phyloP scores from a whole-genome alignment of 2,888 invertebrate genomes.

The Marasmarcha lunaedactyla region DNA sequence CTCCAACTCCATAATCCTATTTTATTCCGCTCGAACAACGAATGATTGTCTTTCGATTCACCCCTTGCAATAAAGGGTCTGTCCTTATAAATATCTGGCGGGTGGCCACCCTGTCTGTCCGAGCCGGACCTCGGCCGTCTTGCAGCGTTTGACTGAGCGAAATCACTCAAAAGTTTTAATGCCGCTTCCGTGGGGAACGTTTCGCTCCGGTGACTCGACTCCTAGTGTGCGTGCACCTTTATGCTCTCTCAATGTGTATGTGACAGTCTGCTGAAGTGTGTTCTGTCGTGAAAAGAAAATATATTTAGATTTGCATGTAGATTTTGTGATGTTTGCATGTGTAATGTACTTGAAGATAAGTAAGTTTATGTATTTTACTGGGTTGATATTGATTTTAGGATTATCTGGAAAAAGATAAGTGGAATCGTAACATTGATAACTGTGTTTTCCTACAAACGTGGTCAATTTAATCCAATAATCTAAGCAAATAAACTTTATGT shows the following conservation, averaged over 20 bases:
- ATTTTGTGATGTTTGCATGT: too few species aligned
- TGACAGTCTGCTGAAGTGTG: constrained; percentile 1
- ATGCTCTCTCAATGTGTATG: constrained; percentile 21
- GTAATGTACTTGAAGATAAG: too few species aligned
- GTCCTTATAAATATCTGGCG: constrained; percentile 13
- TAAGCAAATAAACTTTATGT: too few species aligned
- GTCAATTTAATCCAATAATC: too few species aligned
- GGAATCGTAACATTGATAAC: too few species aligned
- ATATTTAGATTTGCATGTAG: too few species aligned
- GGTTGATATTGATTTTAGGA: too few species aligned
- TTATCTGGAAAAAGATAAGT: too few species aligned
- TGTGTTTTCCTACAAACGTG: too few species aligned
- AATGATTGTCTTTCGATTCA: constrained; percentile 1
- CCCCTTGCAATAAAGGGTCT: constrained; percentile 1
- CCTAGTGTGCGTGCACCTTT: constrained; percentile 29
- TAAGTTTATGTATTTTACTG: too few species aligned
- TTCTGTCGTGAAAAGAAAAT: not conserved
- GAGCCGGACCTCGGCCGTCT: constrained; percentile 46
- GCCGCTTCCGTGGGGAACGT: constrained; percentile 55
- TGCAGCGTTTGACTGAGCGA: constrained; percentile 64
- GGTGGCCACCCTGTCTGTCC: constrained; percentile 22
- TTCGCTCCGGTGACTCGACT: constrained; percentile 26
- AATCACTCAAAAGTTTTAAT: constrained; percentile 70
- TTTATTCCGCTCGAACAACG: constrained; percentile 1
- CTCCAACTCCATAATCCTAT: constrained; percentile 1